Base-by-base conservation (phyloP, 2,888 invertebrate species). In the Drosophila meridiana region DNA sequence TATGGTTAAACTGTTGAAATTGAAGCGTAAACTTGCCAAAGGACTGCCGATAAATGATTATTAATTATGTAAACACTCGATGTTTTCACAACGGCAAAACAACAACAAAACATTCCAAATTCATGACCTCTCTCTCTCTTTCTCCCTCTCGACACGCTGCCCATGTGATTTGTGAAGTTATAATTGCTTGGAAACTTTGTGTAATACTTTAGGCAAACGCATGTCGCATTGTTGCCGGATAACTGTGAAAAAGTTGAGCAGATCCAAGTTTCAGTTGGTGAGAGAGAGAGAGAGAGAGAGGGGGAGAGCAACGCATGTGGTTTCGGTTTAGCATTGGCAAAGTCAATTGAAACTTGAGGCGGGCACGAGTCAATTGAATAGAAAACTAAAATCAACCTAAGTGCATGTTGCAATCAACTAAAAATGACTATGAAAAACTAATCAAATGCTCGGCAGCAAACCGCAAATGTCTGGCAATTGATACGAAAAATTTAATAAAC, bases 121-220 rank as follows among this genome's bases (percentile, higher is more conserved):
- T 13, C 32, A 43, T 50, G 20, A 20, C 20, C 20, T 20, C 20
- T 20, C 20, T 20, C 20, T 20, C 20, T 20, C 20, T 20, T 20
- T 20, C 20, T 20, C 1, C 20, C 53, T 32, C 20, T 48, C 11
- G 9, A 26, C 47, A 47, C 55, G 32, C 14, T 47, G 59, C 61
- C 47, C 38, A 11, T 36, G 48, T 40, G 48, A 56, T 69, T 77
- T 70, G 57, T 64, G 50, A 89, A 90, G 74, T 87, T 90, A 69
- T 87, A 87, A 87, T 90, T 89, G 88, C 74, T 75, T 71, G 53
- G 62, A 68, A 90, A 87, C 77, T 87, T 82, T 74, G 40, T 42
- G 50, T 65, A 78, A 87, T 86, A 76, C 82, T 84, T 89, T 73
- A 42, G 63, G 60, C 78, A 80, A 78, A 74, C 62, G 65, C 58